A percentile compares a stretch with the other conserved stretches of the same genome.
Evolutionary conservation across 2,888 invertebrate species (phyloP).

Genomic region (Machimus atricapillus): DNA sequence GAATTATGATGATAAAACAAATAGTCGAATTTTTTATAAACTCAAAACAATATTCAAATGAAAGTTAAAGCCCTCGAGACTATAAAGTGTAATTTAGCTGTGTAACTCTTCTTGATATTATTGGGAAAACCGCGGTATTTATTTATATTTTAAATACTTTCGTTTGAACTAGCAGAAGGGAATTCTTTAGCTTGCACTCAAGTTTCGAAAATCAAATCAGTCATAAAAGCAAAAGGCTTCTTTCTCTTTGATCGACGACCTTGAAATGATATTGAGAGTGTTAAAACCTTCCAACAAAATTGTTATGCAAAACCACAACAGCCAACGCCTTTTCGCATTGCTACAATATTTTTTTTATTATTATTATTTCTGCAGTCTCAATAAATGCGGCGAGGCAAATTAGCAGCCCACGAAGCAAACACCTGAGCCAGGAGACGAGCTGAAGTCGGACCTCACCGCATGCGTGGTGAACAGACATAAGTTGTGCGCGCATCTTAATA

Average conservation of each 20-base stretch:
- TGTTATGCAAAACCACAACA: constrained; percentile 26
- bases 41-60: no score
- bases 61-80: no score
- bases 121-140: no score
- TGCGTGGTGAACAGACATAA: neutral
- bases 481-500: neutral
- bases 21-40: no score
- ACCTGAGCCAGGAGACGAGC: neutral
- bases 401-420: neutral
- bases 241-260: neutral
- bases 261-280: constrained; percentile 28
- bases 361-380: neutral
- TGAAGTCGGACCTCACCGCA: neutral
- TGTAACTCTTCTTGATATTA: no score
- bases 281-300: neutral
- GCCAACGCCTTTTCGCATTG: neutral
- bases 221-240: neutral
- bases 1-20: no score
- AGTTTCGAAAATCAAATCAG: neutral
- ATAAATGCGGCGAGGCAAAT: neutral
- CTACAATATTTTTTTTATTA: neutral
- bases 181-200: neutral
- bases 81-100: no score
- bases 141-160: no score
- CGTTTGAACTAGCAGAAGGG: no score